These are phyloP conservation scores for Cyrtodaria siliqua DNA, from an alignment of 2,888 invertebrate genomes.

Conservation along the genomic window DNA sequence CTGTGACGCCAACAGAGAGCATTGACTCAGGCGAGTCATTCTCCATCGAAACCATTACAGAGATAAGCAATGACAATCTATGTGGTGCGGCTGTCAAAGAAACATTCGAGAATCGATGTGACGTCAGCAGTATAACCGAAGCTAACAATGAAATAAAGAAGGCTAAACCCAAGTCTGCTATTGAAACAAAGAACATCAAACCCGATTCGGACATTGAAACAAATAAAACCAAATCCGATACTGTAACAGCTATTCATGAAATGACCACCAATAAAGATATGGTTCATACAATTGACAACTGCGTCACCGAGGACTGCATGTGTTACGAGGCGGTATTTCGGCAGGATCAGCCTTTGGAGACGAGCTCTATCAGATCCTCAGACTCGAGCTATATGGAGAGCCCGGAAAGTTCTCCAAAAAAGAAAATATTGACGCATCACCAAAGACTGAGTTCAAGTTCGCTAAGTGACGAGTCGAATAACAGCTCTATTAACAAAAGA, in stretches of 20 bases:
- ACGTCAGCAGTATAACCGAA: too few species aligned
- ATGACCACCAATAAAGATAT: slow-evolving; percentile 10
- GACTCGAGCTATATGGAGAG: slow-evolving; percentile 68
- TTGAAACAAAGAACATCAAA: too few species aligned
- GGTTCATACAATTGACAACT: slow-evolving; percentile 46
- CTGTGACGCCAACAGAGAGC: slow-evolving; percentile 26
- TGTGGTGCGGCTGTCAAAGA: too few species aligned
- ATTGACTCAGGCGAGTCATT: slow-evolving; percentile 40
- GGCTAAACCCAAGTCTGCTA: too few species aligned
- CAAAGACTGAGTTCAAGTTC: slow-evolving; percentile 58
- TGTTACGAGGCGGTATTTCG: slow-evolving; percentile 72
- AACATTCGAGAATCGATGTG: too few species aligned
- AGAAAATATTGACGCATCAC: slow-evolving; percentile 33
- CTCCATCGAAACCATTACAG: slow-evolving; percentile 35
- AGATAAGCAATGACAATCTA: slow-evolving; percentile 15
- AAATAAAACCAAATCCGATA: background rate
- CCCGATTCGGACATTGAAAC: background rate
- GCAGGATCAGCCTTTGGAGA: slow-evolving; percentile 73
- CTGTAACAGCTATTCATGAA: slow-evolving; percentile 1
- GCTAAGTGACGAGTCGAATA: slow-evolving; percentile 54
- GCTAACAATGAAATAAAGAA: too few species aligned
- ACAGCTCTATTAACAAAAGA: slow-evolving; percentile 59
- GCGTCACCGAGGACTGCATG: slow-evolving; percentile 60
- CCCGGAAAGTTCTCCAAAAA: slow-evolving; percentile 61
- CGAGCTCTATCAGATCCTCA: slow-evolving; percentile 74